Evolutionary conservation across 2,797 vertebrate genomes (phyloP), one percentile per base, ranked within the genome.

Genomic region (Brotula barbata): DNA sequence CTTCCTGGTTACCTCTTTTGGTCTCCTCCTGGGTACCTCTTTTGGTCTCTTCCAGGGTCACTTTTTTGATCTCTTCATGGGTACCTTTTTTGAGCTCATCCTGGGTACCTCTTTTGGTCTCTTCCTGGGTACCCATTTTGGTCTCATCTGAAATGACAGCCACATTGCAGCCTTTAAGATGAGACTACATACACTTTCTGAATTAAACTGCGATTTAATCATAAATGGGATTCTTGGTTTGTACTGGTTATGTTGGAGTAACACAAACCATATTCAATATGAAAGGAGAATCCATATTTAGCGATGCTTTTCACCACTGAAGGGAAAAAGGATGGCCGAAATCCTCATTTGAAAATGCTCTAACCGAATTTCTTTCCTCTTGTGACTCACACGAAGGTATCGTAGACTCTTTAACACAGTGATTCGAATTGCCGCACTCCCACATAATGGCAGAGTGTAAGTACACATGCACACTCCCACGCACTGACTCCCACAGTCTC

Each of bases 381-480:
- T 73, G 78, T 87, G 84, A 88, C 67, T 88, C 82, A 84, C 36
- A 74, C 59, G 51, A 77, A 82, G 73, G 77, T 87, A 84, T 87
- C 80, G 62, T 62, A 67, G 78, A 83, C 81, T 84, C 83, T 83
- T 81, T 78, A 85, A 87, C 67, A 68, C 67, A 76, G 57, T 40
- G 63, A 80, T 73, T 77, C 37, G 59, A 86, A 83, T 75, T 84
- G 81, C 82, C 82, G 75, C 80, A 86, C 87, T 84, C 88, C 87
- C 81, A 89, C 87, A 76, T 86, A 80, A 85, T 80, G 80, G 75
- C 82, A 87, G 37, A 70, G 83, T 83, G 77, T 83, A 81, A 83
- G 82, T 21, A 0, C 81, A 85, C 82, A 85, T 50, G 77, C 83
- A 85, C 80, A 87, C 85, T 74, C 86, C 88, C 82, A 89, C 87